phyloP scores from a whole-genome alignment of 1,140 invertebrate genomes.

The Lanistes nyassanus region DNA sequence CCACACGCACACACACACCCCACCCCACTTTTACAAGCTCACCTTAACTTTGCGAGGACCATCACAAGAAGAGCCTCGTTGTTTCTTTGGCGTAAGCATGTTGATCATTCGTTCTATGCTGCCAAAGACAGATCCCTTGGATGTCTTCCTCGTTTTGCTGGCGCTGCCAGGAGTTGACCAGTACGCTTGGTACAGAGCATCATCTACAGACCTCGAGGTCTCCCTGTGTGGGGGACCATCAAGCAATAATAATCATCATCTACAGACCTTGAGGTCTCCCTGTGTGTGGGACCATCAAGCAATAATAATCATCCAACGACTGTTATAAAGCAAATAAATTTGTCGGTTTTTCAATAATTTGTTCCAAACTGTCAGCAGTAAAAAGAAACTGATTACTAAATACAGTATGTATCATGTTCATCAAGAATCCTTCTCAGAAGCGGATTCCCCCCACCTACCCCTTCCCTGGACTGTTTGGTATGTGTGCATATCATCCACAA shows the following conservation, averaged over 20 bases:
- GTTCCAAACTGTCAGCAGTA: no score
- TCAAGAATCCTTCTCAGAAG: no score
- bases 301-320: not conserved
- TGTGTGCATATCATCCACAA: no score
- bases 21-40: constrained; percentile 12
- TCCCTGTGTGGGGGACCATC: constrained; percentile 43
- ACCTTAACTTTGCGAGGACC: constrained; percentile 66
- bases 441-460: no score
- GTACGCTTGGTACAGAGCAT: constrained; percentile 57
- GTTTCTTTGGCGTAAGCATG: constrained; percentile 77
- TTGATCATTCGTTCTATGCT: constrained; percentile 78
- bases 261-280: constrained; percentile 57
- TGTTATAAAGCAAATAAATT: no score
- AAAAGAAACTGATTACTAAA: no score
- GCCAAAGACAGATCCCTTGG: constrained; percentile 71
- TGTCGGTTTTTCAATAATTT: no score
- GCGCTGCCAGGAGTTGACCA: constrained; percentile 67
- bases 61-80: constrained; percentile 59
- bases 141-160: constrained; percentile 44
- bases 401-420: no score
- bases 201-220: constrained; percentile 63
- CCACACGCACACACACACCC: no score
- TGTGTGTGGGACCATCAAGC: constrained; percentile 27
- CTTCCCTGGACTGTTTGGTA: no score
- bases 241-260: constrained; percentile 54